Base-by-base conservation (phyloP, 1,140 invertebrate genomes). In the Andrena cerasifolii region DNA sequence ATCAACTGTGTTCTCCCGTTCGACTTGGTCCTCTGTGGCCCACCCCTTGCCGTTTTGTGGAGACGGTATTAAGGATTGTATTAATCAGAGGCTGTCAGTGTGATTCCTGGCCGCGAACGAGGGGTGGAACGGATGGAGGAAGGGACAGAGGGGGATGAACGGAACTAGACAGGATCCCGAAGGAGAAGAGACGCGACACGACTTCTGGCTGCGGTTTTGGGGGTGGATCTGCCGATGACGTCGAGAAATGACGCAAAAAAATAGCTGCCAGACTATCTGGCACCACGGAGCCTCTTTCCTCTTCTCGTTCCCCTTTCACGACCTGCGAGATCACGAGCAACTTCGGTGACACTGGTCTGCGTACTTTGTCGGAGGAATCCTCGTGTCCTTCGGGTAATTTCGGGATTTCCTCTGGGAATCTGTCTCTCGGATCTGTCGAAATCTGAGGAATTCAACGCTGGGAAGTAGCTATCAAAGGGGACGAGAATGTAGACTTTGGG, bases 191-290 rank as follows among this genome's bases (percentile, higher is more conserved):
- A 86, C 88, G 83, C 83, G 88, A 89, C 86, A 86, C 86, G 89
- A 87, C 83, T 89, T 80, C 82, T 86, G 76, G 86, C 80, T 78
- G 82, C 72, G 76, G 76, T 72, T 76, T 51, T 78, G 72, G 78
- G 78, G 87, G 84, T 89, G 87, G 82, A 90, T 90, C 90, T 91
- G 91, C 90, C 91, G 86, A 92, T 92, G 91, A 92, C 90, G 87
- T 89, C 89, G 90, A 91, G 88, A 91, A 92, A 91, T 92, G 90
- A 91, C 84, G 84, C 87, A 90, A 92, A 92, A 92, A 89, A 91
- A 86, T 87, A 79, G 72, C 78, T 70, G 83, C 86, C 88, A 92
- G 90, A 90, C 91, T 87, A 87, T 83, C 86, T 73, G 89, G 88
- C 89, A 86, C 87, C 89, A 74, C 43, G 43, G 49, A 24, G 58